A percentile compares a stretch with the other conserved stretches of the same genome.
phyloP scores from a whole-genome alignment of 2,113 vertebrate genomes.

The Helogale parvula region DNA sequence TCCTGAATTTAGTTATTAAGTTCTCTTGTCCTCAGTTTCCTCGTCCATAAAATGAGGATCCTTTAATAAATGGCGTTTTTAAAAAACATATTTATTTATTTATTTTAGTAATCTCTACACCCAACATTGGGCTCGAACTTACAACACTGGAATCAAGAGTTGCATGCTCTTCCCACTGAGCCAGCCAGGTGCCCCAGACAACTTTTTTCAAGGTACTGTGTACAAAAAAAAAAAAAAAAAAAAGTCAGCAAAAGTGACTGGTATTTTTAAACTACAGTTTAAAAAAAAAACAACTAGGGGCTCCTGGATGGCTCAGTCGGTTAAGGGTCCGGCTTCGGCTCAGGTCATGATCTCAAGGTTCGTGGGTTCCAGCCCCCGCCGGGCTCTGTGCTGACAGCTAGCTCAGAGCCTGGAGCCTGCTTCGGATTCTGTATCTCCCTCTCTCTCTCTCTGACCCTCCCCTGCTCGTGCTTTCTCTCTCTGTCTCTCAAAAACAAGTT shows the following conservation, averaged over 20 bases:
- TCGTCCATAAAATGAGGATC: not conserved
- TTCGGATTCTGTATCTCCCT: too few species aligned
- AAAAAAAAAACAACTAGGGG: not conserved
- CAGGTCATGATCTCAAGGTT: too few species aligned
- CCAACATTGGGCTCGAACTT: not conserved
- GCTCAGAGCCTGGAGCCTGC: too few species aligned
- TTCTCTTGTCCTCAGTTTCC: constrained; percentile 2
- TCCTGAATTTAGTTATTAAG: not conserved
- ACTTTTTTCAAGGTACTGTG: not conserved
- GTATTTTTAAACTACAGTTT: constrained; percentile 2
- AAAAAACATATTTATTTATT: not conserved
- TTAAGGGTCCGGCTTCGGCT: too few species aligned
- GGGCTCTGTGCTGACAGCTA: too few species aligned
- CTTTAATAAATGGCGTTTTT: not conserved
- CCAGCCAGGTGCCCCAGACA: not conserved
- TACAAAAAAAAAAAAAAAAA: constrained; percentile 15
- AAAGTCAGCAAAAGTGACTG: constrained; percentile 14
- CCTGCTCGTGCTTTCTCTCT: too few species aligned
- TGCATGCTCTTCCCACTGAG: not conserved
- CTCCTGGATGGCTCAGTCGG: too few species aligned
- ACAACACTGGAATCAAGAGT: not conserved
- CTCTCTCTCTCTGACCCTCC: too few species aligned
- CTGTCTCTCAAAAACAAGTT: too few species aligned
- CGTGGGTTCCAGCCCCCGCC: too few species aligned
- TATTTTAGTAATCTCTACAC: not conserved